Evolutionary conservation across 2,888 invertebrate genomes (phyloP).

Genomic region (Mimumesa dahlbomi): DNA sequence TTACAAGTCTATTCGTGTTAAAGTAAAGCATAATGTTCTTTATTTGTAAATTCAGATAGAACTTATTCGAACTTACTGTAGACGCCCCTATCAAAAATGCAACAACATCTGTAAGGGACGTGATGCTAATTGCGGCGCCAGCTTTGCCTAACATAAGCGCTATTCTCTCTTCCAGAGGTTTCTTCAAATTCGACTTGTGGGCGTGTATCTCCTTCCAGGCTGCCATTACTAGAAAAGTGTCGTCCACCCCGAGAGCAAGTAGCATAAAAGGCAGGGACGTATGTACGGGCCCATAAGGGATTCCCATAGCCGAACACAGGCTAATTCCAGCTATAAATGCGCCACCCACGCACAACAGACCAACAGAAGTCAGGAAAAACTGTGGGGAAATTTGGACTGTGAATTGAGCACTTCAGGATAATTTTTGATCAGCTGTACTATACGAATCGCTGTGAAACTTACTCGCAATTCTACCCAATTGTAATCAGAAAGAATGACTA

Average conservation of each 20-base stretch:
- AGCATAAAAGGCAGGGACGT: constrained; percentile 90
- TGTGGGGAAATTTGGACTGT: neutral
- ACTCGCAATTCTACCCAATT: constrained; percentile 89
- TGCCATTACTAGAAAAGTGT: constrained; percentile 92
- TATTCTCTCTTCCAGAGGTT: constrained; percentile 84
- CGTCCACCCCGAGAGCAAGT: constrained; percentile 91
- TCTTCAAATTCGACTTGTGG: constrained; percentile 81
- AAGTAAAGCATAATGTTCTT: no score
- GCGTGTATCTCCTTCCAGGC: constrained; percentile 86
- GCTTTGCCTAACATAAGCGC: constrained; percentile 89
- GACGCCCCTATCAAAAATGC: constrained; percentile 90
- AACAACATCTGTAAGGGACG: constrained; percentile 90
- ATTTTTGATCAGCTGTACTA: no score
- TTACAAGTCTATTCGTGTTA: constrained; percentile 4
- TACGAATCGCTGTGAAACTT: no score
- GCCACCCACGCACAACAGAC: constrained; percentile 87
- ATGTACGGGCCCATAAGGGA: constrained; percentile 91
- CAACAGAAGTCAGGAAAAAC: constrained; percentile 86
- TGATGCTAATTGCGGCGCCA: constrained; percentile 91
- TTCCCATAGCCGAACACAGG: constrained; percentile 86
- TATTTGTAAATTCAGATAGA: neutral
- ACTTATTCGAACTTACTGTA: constrained; percentile 82
- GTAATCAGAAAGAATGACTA: constrained; percentile 87
- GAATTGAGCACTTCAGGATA: no score
- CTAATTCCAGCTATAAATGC: constrained; percentile 88